Conservation (phyloP, 2,888 invertebrate genomes). For the Rhamphomyia laevipes region DNA sequence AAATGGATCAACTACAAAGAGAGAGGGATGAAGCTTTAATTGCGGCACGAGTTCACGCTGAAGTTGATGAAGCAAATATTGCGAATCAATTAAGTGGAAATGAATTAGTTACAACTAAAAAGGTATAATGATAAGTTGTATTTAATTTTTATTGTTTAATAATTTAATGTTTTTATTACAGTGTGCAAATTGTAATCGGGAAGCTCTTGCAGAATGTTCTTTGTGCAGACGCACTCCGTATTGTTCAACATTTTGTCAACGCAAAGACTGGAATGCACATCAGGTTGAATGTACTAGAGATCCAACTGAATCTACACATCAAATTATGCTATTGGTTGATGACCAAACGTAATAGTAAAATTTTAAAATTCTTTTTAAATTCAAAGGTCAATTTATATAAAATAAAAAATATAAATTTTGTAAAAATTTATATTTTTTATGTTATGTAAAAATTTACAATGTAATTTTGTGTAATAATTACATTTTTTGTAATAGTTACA, state of each 20-base stretch:
- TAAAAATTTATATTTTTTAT: too few relatives aligned
- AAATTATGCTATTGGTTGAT: constrained; percentile 78
- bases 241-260: constrained; percentile 81
- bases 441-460: too few relatives aligned
- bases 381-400: too few relatives aligned
- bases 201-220: constrained; percentile 78
- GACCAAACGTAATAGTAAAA: constrained; percentile 41
- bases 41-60: constrained; percentile 54
- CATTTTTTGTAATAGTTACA: too few relatives aligned
- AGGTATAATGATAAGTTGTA: constrained; percentile 40
- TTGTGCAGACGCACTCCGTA: constrained; percentile 76
- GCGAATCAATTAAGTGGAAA: constrained; percentile 38
- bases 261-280: constrained; percentile 79
- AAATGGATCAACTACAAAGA: constrained; percentile 50
- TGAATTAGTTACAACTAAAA: constrained; percentile 58
- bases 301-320: constrained; percentile 59
- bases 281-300: constrained; percentile 71
- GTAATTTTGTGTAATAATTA: too few relatives aligned
- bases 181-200: constrained; percentile 84
- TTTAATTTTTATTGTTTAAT: constrained; percentile 8
- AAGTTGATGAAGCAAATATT: constrained; percentile 43
- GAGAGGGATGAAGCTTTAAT: constrained; percentile 55
- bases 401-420: too few relatives aligned
- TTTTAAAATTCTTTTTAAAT: too few relatives aligned
- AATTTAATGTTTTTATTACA: constrained; percentile 31